Conservation (phyloP, 1,140 invertebrate species). For the Vollenhovia emeryi region DNA sequence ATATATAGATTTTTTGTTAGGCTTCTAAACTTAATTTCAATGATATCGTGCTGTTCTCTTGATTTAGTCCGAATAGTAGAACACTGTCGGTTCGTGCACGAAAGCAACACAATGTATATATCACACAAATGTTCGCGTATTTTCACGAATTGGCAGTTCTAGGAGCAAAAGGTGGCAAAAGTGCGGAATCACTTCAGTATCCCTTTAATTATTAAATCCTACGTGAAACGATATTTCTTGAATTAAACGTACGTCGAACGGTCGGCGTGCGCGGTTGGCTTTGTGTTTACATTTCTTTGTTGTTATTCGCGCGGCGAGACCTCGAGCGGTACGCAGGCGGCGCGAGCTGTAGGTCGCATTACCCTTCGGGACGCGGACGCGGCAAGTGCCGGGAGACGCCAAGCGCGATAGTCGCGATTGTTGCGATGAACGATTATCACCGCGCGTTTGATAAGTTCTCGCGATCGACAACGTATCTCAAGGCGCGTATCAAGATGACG, state of each 20-base stretch:
- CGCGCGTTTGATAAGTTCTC: not conserved
- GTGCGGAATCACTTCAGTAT: too few relatives aligned
- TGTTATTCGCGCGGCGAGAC: not conserved
- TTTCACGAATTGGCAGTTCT: too few relatives aligned
- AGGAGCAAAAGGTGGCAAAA: too few relatives aligned
- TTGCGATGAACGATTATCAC: not conserved
- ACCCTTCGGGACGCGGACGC: not conserved
- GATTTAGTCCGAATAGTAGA: too few relatives aligned
- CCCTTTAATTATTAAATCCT: not conserved
- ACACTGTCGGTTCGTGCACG: too few relatives aligned
- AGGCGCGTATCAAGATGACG: not conserved
- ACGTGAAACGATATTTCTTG: not conserved
- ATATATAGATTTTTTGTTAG: too few relatives aligned
- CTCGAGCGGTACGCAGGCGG: not conserved
- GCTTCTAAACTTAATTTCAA: too few relatives aligned
- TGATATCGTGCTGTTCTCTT: too few relatives aligned
- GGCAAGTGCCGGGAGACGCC: not conserved
- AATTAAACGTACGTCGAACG: not conserved
- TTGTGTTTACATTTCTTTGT: not conserved
- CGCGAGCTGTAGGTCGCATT: not conserved
- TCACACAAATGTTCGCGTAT: too few relatives aligned
- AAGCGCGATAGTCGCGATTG: not conserved
- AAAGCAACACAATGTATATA: too few relatives aligned
- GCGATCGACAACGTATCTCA: not conserved
- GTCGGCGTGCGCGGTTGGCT: not conserved